Conservation (phyloP, 2,113 vertebrate species). For the Gavialis gangeticus region DNA sequence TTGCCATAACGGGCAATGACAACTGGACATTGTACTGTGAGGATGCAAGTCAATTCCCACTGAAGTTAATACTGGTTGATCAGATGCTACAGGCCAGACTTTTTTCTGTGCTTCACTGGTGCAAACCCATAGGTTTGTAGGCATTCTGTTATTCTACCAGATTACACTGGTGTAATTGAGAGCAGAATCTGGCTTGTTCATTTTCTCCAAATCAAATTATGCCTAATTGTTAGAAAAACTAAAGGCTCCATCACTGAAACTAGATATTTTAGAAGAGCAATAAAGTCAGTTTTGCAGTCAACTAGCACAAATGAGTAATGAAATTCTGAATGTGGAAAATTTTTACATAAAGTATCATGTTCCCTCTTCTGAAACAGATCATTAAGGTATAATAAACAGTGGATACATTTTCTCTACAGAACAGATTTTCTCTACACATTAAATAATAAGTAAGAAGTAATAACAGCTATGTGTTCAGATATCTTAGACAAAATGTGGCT, state of each 20-base stretch:
- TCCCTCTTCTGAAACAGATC: not conserved
- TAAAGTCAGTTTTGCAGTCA: not conserved
- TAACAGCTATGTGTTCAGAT: not conserved
- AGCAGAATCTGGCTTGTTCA: not conserved
- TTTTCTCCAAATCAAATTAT: not conserved
- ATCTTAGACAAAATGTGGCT: not conserved
- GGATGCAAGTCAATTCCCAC: not conserved
- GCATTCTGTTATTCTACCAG: not conserved
- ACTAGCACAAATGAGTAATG: not conserved
- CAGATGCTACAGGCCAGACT: not conserved
- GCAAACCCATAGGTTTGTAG: not conserved
- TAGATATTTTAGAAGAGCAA: not conserved
- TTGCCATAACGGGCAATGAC: not conserved
- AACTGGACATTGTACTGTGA: not conserved
- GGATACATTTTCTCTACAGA: not conserved
- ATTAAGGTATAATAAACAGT: not conserved
- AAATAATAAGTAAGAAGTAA: no score
- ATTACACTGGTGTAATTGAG: not conserved
- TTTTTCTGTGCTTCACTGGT: not conserved
- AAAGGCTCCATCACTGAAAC: not conserved
- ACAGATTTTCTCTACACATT: no score
- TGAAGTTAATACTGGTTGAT: not conserved
- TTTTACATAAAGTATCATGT: not conserved
- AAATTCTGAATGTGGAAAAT: not conserved
- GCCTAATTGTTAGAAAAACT: not conserved